Evolutionary conservation across 2,888 invertebrate species (phyloP), one percentile per base, ranked within the genome.

Genomic region (Lagria hirta): DNA sequence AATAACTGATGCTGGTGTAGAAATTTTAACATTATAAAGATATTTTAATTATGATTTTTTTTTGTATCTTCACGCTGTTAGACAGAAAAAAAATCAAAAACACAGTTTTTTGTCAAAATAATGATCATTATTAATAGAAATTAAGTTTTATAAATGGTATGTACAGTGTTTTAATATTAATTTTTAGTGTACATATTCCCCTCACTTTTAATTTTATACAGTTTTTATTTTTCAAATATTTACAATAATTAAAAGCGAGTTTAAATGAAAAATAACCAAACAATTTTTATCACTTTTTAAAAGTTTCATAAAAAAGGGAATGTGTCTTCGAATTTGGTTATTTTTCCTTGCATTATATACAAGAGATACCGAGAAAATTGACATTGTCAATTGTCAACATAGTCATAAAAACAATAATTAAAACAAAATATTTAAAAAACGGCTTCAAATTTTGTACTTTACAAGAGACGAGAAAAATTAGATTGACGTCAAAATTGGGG

Each of bases 1-100:
- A 1, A 83, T 97, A 17, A 93, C 91, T 1, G 76, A 83, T 3
- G 59, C 74, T 47, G 92, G 93, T 0, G 81, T 74, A 15, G 88
- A 93, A 63, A 79, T 95, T 49, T 75, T 97, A 8, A 96, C 95
- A 2, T 56, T 65, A 30, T 54, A 61, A 10, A 22, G 30, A 22
- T 34, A 11, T n/a, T n/a, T n/a, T n/a, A n/a, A n/a, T n/a, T n/a
- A n/a, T n/a, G n/a, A n/a, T n/a, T n/a, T n/a, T n/a, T n/a, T n/a
- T n/a, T n/a, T n/a, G n/a, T n/a, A n/a, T n/a, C n/a, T n/a, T n/a
- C n/a, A n/a, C n/a, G n/a, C n/a, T n/a, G 13, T 16, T 27, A 8
- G n/a, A 17, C 7, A 23, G 17, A 17, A 35, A 38, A 18, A 18
- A 27, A 48, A 44, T 27, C 14, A 46, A 47, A 24, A n/a, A n/a